These are phyloP conservation scores for Chaetodon auriga DNA, from an alignment of 2,113 vertebrate species.

Conservation along the genomic window DNA sequence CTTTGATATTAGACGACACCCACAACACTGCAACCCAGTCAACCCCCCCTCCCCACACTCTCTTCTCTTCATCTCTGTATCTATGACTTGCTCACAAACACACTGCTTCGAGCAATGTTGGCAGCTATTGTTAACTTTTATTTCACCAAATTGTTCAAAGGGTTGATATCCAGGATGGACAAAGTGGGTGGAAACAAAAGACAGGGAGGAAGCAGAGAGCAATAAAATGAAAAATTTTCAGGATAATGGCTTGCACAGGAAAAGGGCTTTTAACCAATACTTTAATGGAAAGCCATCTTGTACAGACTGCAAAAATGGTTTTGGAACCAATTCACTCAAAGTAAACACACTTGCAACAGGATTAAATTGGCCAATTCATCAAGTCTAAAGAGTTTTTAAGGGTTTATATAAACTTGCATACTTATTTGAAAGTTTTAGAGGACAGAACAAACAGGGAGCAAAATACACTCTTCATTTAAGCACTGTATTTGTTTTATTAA, in stretches of 20 bases:
- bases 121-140: conserved; percentile 65
- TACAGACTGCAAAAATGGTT: conserved; percentile 26
- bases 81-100: conserved; percentile 45
- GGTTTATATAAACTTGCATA: conserved; percentile 3
- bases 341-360: conserved; percentile 8
- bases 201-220: conserved; percentile 11
- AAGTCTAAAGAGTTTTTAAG: conserved; percentile 15
- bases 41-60: conserved; percentile 8
- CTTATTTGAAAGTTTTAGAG: background rate
- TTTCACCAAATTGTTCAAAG: conserved; percentile 69
- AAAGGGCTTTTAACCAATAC: conserved; percentile 43
- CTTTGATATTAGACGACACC: conserved; percentile 65
- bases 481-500: background rate
- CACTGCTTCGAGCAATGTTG: conserved; percentile 61
- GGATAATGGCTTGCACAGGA: conserved; percentile 42
- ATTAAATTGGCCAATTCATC: conserved; percentile 36
- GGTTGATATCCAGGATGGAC: conserved; percentile 50
- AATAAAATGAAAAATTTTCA: conserved; percentile 46
- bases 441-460: background rate
- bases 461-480: background rate
- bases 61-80: conserved; percentile 43
- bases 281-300: conserved; percentile 46
- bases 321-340: conserved; percentile 23
- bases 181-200: conserved; percentile 56
- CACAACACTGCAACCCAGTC: conserved; percentile 46